phyloP scores from a whole-genome alignment of 1,140 invertebrate species.

The Scaptomyza montana region DNA sequence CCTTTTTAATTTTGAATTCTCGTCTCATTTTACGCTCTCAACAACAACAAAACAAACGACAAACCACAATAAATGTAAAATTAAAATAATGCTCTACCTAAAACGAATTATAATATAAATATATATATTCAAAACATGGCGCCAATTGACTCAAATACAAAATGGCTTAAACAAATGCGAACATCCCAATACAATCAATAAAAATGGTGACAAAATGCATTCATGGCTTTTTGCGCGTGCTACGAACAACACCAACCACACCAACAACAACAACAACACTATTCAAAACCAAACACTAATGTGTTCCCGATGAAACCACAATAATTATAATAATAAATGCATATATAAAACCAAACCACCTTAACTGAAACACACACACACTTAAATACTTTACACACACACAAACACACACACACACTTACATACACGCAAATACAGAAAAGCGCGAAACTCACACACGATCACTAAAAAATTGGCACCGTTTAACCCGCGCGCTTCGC shows the following conservation, averaged over 20 bases:
- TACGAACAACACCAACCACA: slow-evolving; percentile 29
- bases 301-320: slow-evolving; percentile 35
- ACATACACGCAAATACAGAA: slow-evolving; percentile 67
- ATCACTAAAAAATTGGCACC: slow-evolving; percentile 84
- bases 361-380: slow-evolving; percentile 23
- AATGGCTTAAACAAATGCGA: slow-evolving; percentile 76
- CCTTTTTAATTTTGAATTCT: slow-evolving; percentile 59
- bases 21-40: slow-evolving; percentile 59
- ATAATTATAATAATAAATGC: slow-evolving; percentile 19
- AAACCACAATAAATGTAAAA: slow-evolving; percentile 35
- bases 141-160: slow-evolving; percentile 18
- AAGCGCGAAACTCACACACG: slow-evolving; percentile 83
- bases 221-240: slow-evolving; percentile 76
- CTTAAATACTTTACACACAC: slow-evolving; percentile 28
- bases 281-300: slow-evolving; percentile 33
- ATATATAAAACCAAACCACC: slow-evolving; percentile 20
- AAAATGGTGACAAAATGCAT: slow-evolving; percentile 77
- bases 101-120: slow-evolving; percentile 40
- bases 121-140: slow-evolving; percentile 31
- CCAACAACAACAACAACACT: slow-evolving; percentile 34
- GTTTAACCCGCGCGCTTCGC: slow-evolving; percentile 84
- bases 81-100: slow-evolving; percentile 43
- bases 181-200: slow-evolving; percentile 24
- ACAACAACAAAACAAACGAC: slow-evolving; percentile 4
- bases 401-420: slow-evolving; percentile 21